Percentiles rank a stretch among this genome's conserved stretches.
These are phyloP conservation scores for Patella caerulea DNA, from an alignment of 2,888 invertebrate species.

Conservation along the genomic window DNA sequence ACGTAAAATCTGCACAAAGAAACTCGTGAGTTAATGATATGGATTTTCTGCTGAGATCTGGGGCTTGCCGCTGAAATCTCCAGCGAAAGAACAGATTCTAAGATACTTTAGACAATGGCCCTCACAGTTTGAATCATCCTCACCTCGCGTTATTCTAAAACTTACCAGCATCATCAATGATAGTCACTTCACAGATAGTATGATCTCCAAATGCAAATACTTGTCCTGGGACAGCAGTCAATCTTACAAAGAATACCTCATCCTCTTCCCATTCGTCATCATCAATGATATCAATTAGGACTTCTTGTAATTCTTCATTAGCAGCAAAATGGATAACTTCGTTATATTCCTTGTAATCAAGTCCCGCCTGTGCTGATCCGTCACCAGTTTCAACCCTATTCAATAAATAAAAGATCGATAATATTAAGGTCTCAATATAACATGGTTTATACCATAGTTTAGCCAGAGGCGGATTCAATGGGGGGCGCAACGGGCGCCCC, in stretches of 20 bases:
- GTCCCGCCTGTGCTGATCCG: slow-evolving; percentile 75
- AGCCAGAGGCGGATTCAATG: too few relatives aligned
- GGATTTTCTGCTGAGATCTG: too few relatives aligned
- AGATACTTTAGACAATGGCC: too few relatives aligned
- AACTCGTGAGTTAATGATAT: too few relatives aligned
- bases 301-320: slow-evolving; percentile 73
- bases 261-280: slow-evolving; percentile 78
- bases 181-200: slow-evolving; percentile 76
- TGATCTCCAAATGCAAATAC: slow-evolving; percentile 73
- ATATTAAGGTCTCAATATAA: too few relatives aligned
- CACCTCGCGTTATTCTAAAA: not conserved
- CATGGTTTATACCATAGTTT: too few relatives aligned
- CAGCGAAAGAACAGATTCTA: too few relatives aligned
- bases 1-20: too few relatives aligned
- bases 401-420: not conserved
- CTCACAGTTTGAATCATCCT: not conserved
- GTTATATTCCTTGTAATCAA: slow-evolving; percentile 75
- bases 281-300: slow-evolving; percentile 75
- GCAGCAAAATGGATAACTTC: slow-evolving; percentile 74
- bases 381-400: slow-evolving; percentile 75
- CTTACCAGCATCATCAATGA: slow-evolving; percentile 77
- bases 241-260: slow-evolving; percentile 77
- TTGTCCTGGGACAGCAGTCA: slow-evolving; percentile 55
- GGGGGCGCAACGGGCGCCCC: too few relatives aligned
- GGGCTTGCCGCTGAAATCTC: too few relatives aligned